Evolutionary conservation across 2,888 invertebrate species (phyloP), one percentile per base, ranked within the genome.

Genomic region (Lithophane leautieri): DNA sequence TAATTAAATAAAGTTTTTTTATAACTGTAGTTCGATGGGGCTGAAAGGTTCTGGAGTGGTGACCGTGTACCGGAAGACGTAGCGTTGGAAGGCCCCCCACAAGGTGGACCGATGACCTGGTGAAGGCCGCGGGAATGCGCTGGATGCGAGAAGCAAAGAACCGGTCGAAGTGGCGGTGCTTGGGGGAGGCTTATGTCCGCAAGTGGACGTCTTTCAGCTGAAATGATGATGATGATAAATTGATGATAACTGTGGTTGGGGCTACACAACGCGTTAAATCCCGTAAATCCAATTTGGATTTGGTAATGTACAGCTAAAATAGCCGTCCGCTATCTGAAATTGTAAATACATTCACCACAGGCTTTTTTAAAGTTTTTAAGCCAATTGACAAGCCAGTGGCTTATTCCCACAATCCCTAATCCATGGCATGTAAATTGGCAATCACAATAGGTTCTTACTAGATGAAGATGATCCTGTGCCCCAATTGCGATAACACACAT

Each of bases 1-100:
- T 22, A 40, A 58, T 50, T 25, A 58, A 40, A 4, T 40, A 22
- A 50, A 47, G 60, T 16, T 50, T 70, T 70, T 56, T 72, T 73
- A 44, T 6, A 16, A 16, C 42, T 72, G 28, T 44, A 3, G 28
- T 28, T 28, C 28, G 28, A 28, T 28, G 28, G 28, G 28, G 28
- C 28, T 3, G 28, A 28, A 28, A 28, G 28, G 1, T 28, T 28
- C 28, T 28, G 28, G 28, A 28, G 28, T 28, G 28, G 28, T 3
- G 28, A 28, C 28, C 28, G 28, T 3, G 28, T 28, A 28, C 28
- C 28, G 28, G 28, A 28, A 28, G 28, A 28, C 28, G 28, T 28
- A 28, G 28, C 28, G 28, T 28, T 28, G 34, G 34, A 34, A 34
- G 2, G 34, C 34, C 34, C 2, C 34, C 34, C 34, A 34, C 34